These are phyloP conservation scores for Endomychus coccineus DNA, from an alignment of 2,888 invertebrate genomes.

Conservation along the genomic window DNA sequence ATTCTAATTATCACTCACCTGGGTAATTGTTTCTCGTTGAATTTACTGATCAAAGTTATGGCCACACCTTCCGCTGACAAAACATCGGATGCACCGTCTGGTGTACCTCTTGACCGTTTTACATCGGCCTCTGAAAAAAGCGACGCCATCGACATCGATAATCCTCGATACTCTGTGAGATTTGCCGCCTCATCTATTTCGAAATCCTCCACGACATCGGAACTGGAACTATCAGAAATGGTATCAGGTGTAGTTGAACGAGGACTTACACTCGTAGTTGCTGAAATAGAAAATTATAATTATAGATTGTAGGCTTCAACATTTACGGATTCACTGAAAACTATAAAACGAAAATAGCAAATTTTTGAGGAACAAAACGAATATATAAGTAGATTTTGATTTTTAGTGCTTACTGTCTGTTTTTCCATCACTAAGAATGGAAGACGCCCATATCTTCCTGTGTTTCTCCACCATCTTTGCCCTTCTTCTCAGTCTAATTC, in stretches of 20 bases:
- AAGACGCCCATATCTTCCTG: conserved; percentile 31
- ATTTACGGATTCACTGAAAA: no score
- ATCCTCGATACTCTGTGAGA: conserved; percentile 43
- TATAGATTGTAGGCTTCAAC: no score
- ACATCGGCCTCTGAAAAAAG: conserved; percentile 54
- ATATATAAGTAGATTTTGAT: no score
- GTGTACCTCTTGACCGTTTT: conserved; percentile 39
- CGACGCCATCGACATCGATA: conserved; percentile 58
- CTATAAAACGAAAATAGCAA: no score
- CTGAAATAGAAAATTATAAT: conserved; percentile 21
- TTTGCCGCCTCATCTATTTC: conserved; percentile 47
- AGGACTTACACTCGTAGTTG: conserved; percentile 50
- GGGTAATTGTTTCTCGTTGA: conserved; percentile 68
- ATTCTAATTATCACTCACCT: conserved; percentile 30
- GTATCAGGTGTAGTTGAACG: conserved; percentile 46
- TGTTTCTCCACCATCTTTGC: conserved; percentile 47
- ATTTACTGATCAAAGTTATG: conserved; percentile 64
- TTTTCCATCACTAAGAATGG: conserved; percentile 44
- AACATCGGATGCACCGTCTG: conserved; percentile 46
- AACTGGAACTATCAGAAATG: conserved; percentile 44
- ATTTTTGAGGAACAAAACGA: no score
- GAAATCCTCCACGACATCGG: conserved; percentile 48
- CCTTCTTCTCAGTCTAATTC: conserved; percentile 52
- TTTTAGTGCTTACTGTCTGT: conserved; percentile 26
- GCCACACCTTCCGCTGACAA: conserved; percentile 75